A percentile compares a stretch with the other conserved stretches of the same genome.
These are phyloP conservation scores for Mesocentrotus franciscanus DNA, from an alignment of 53 echinoderm and acorn worm genomes.

Conservation along the genomic window DNA sequence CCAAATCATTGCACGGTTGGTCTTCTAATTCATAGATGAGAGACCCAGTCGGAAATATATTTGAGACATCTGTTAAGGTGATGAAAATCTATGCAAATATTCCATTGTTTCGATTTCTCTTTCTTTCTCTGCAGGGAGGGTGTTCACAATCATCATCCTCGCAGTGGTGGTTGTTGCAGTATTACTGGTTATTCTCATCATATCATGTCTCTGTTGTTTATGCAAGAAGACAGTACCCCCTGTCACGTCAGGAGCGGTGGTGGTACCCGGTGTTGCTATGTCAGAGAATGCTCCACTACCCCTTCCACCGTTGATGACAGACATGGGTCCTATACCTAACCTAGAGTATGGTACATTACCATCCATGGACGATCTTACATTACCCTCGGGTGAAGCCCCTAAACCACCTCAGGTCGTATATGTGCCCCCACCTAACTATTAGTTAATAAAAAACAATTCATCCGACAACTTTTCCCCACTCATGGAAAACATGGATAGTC, in stretches of 20 bases:
- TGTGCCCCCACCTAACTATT: not conserved
- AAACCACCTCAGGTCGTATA: not conserved
- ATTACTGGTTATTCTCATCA: not conserved
- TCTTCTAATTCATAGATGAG: too few species aligned
- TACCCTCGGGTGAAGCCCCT: slow-evolving; percentile 8
- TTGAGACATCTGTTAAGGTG: too few species aligned
- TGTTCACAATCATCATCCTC: not conserved
- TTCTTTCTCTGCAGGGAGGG: not conserved
- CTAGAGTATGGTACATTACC: slow-evolving; percentile 2
- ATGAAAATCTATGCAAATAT: too few species aligned
- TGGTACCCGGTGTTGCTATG: not conserved
- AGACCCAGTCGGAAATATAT: too few species aligned
- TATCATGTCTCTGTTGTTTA: not conserved
- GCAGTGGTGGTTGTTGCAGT: not conserved
- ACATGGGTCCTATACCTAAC: not conserved
- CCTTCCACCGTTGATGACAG: slow-evolving; percentile 2
- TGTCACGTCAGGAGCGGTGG: not conserved
- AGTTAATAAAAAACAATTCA: too few species aligned
- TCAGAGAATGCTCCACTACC: not conserved
- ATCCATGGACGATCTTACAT: not conserved
- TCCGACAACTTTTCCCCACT: too few species aligned
- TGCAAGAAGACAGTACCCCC: not conserved
- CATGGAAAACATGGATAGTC: too few species aligned
- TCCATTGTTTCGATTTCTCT: not conserved
- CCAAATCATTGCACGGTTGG: too few species aligned